Base-by-base conservation (phyloP, 2,113 vertebrate genomes). In the Chrysochloris asiatica region DNA sequence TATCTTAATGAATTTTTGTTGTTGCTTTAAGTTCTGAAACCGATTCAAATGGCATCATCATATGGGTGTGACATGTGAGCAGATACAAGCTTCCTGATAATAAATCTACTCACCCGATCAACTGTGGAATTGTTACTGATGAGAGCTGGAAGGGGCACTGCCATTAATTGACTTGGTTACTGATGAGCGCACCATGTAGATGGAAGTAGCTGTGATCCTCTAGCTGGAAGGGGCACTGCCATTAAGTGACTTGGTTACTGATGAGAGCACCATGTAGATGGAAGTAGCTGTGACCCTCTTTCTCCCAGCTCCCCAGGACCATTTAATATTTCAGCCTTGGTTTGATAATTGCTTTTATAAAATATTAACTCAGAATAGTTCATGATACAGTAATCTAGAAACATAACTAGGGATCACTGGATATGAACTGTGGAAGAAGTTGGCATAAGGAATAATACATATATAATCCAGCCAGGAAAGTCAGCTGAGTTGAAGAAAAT, bases 31-130 rank as follows among this genome's bases (percentile, higher is more conserved):
- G 59, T 76, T 89, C 80, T 48, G 75, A 89, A 87, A 89, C 81
- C 11, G 47, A 13, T 94, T 69, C 81, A n/a, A 91, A 22, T 0
- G 0, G 10, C 75, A 69, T 82, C 73, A 36, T 43, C 38, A 47
- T 38, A 24, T 16, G 12, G 48, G 21, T 13, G 26, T 26, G 59
- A 61, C 41, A 43, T 30, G 48, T 38, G 95, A 54, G 85, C 90
- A 96, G 90, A 96, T 61, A 71, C 82, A 47, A 84, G 73, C 94
- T 96, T 96, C 95, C 96, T 73, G 83, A 95, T 72, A 92, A 91
- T 47, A 96, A 88, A 94, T 72, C 89, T 85, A 47, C 80, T 92
- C 83, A 59, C 47, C 83, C 43, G 77, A 89, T 83, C 59, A 85
- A 89, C 84, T 50, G 82, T 1, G 87, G 95, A 96, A 90, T 10